A percentile compares a stretch with the other conserved stretches of the same genome.
Evolutionary conservation across 2,888 invertebrate genomes (phyloP).

Genomic region (Rhagophthalmus giganteus): DNA sequence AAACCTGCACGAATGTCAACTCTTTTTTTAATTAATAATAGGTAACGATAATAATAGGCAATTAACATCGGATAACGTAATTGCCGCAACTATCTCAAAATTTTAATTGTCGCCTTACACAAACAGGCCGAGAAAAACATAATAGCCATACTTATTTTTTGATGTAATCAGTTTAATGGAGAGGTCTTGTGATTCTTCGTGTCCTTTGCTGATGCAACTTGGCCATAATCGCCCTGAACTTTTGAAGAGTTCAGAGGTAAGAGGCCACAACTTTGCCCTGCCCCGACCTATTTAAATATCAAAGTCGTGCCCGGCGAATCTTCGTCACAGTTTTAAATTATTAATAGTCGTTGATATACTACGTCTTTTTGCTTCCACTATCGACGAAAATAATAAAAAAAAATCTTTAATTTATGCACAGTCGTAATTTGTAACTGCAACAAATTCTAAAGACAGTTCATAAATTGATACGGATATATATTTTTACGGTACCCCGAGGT

Average conservation of each 20-base stretch:
- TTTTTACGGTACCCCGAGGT: constrained; percentile 1
- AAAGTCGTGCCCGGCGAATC: constrained; percentile 21
- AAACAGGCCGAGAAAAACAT: background rate
- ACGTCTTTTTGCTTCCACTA: constrained; percentile 15
- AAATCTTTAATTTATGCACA: background rate
- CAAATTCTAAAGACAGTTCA: background rate
- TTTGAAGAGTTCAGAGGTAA: constrained; percentile 33
- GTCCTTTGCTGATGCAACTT: constrained; percentile 19
- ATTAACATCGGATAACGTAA: too few species aligned
- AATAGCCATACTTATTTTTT: background rate
- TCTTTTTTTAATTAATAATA: too few species aligned
- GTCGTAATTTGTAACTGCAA: background rate
- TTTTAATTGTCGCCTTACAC: background rate
- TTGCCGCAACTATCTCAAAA: too few species aligned
- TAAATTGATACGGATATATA: background rate
- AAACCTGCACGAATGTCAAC: background rate
- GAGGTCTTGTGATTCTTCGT: constrained; percentile 15
- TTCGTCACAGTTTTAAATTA: constrained; percentile 14
- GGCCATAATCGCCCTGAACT: constrained; percentile 30
- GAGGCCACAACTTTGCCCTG: constrained; percentile 31
- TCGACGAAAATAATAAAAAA: background rate
- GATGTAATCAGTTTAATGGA: constrained; percentile 7
- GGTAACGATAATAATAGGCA: too few species aligned
- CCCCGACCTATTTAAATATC: constrained; percentile 30
- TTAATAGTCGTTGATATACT: constrained; percentile 1